Base-by-base conservation (phyloP, 2,113 vertebrate genomes). In the Plotosus lineatus region DNA sequence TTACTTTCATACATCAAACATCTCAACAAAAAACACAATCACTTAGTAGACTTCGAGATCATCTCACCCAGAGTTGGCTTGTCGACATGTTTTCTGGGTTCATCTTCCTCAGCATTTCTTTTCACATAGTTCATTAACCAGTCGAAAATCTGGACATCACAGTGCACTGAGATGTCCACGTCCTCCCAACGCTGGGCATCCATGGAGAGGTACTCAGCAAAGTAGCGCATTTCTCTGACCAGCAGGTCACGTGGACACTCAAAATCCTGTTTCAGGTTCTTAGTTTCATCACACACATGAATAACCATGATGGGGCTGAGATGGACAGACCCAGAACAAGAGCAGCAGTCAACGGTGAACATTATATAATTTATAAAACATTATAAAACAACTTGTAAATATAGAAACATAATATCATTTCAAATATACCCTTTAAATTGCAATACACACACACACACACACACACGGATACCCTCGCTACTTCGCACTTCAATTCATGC, bases 81-180 rank as follows among this genome's bases (percentile, higher is more conserved):
- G 86, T 97, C 96, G 77, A 85, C 86, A 77, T 87, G 89, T 69
- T 78, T 83, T n/a, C 94, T 94, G 69, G 89, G 91, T 23, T 93
- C 92, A 2, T 92, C 74, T 66, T 86, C 82, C 10, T 4, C 90
- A 2, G 91, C 88, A 88, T 96, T 96, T 88, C 97, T 96, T 90
- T 97, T 96, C 80, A 98, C 95, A 0, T 98, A 99, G 92, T 92
- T 96, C 87, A 99, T 99, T 87, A 99, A 93, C 97, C 97, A 99
- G 92, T 97, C 95, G 78, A 99, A 99, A 92, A 99, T 98, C 86
- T 98, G 97, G 87, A 98, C 94, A 0, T 99, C 97, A 56, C 97
- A 99, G 91, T 99, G 97, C 77, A 99, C 97, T 0, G 97, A 99
- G 83, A 99, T 99, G 92, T 99, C 97, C 88, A 98, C 97, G 82